A percentile compares a stretch with the other conserved stretches of the same genome.
Conservation (phyloP, 2,888 invertebrate species). For the Macrophya annulata region DNA sequence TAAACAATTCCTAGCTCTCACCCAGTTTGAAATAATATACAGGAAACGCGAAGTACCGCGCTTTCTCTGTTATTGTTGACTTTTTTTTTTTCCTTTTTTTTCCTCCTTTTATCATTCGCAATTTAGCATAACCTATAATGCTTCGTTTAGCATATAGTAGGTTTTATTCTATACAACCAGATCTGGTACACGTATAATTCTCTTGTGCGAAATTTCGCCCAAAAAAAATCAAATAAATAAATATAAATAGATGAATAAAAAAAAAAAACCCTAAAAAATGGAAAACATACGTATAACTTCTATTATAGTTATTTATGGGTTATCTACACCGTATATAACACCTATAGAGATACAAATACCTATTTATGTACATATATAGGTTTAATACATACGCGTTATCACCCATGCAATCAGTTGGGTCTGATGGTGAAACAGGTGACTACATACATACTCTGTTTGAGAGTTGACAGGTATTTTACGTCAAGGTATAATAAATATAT, state of each 20-base stretch:
- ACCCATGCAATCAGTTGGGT: background rate
- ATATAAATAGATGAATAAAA: background rate
- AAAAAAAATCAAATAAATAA: background rate
- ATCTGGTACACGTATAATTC: conserved; percentile 3
- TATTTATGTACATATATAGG: background rate
- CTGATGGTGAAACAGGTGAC: background rate
- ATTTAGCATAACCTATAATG: conserved; percentile 4
- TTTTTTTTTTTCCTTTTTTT: conserved; percentile 18
- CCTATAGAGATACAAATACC: background rate
- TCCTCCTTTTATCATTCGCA: background rate
- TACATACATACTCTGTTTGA: background rate
- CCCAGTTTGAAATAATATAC: conserved; percentile 51
- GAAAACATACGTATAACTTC: no score
- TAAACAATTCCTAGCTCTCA: conserved; percentile 35
- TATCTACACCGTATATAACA: background rate
- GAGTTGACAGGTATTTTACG: conserved; percentile 4
- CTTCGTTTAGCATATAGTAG: background rate
- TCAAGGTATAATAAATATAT: background rate
- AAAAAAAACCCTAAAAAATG: background rate
- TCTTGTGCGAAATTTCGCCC: no score
- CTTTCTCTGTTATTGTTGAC: conserved; percentile 28
- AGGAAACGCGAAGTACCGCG: conserved; percentile 43
- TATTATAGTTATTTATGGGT: background rate
- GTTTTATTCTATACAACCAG: background rate
- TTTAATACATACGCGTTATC: no score